Base-by-base conservation (phyloP, 2,888 invertebrate species). In the Cenopis cana region DNA sequence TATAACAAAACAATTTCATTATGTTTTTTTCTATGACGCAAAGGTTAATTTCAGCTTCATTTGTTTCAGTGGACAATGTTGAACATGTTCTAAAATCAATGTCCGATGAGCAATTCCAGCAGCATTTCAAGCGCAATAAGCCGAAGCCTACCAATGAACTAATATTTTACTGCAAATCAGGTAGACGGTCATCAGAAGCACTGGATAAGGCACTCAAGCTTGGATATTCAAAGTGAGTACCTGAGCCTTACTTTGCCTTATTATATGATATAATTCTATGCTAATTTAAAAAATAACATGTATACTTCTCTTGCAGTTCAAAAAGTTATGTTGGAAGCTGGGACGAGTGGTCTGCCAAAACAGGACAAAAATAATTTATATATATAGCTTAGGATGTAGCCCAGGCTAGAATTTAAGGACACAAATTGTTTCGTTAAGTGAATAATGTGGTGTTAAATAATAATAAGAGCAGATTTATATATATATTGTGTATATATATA, bases 311-410 rank as follows among this genome's bases (percentile, higher is more conserved):
- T 90, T 88, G 69, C 87, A 94, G 93, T 46, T 92, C 91, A 14
- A 93, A 93, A 79, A 90, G 89, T 18, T 94, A 93, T 79, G 77
- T 88, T 49, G 94, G 94, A 62, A 93, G 93, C 77, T 94, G 93
- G 93, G 82, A 86, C 74, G 94, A 93, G 70, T 94, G 93, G 93
- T 88, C 90, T 57, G 87, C 82, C 74, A 89, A 79, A 77, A 82
- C 84, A 11, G 82, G 83, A 59, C 81, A 75, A 80, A 59, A 61
- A 38, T 49, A n/a, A 66, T 14, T 8, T 8, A 17, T 4, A 3
- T 11, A 36, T 29, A 17, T n/a, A 17, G 49, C 61, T 8, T 24
- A 24, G 24, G 1, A 1, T 4, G 2, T 24, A 24, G 24, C 24
- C n/a, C n/a, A n/a, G n/a, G n/a, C n/a, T n/a, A n/a, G 24, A 24